Conservation (phyloP, 2,797 vertebrate genomes). For the Pseudochromis fuscus region DNA sequence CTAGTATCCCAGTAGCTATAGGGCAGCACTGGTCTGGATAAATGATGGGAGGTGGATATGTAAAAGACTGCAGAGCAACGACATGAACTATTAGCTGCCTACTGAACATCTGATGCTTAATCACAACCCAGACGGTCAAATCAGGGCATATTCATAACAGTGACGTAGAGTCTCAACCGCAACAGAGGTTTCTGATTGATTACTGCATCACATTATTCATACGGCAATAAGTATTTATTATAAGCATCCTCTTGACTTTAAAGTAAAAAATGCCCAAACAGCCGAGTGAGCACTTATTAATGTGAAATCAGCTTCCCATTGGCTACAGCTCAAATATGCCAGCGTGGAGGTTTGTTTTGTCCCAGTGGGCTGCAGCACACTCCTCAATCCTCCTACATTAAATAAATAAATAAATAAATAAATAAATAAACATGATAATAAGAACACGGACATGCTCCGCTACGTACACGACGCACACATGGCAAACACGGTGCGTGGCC, state of each 20-base stretch:
- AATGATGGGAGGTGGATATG: background rate
- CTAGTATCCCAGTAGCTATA: no score
- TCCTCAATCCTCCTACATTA: constrained; percentile 41
- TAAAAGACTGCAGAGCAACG: no score
- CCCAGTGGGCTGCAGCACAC: constrained; percentile 38
- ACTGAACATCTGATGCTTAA: no score
- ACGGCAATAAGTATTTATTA: constrained; percentile 9
- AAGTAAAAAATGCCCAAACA: constrained; percentile 23
- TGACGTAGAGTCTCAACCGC: background rate
- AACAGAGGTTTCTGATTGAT: background rate
- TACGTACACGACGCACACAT: constrained; percentile 4
- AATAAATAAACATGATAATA: constrained; percentile 26
- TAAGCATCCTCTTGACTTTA: background rate
- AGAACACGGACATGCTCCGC: constrained; percentile 26
- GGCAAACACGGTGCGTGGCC: constrained; percentile 17
- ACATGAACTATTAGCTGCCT: no score
- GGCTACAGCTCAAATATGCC: constrained; percentile 35
- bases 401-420: constrained; percentile 21
- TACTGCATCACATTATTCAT: background rate
- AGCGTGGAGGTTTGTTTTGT: constrained; percentile 43
- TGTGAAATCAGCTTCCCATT: constrained; percentile 37
- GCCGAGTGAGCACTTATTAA: constrained; percentile 19
- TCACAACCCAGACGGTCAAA: background rate
- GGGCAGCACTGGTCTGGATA: no score
- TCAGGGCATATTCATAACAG: background rate